Conservation (phyloP, 2,113 vertebrate species). For the Paracanthobrama guichenoti region DNA sequence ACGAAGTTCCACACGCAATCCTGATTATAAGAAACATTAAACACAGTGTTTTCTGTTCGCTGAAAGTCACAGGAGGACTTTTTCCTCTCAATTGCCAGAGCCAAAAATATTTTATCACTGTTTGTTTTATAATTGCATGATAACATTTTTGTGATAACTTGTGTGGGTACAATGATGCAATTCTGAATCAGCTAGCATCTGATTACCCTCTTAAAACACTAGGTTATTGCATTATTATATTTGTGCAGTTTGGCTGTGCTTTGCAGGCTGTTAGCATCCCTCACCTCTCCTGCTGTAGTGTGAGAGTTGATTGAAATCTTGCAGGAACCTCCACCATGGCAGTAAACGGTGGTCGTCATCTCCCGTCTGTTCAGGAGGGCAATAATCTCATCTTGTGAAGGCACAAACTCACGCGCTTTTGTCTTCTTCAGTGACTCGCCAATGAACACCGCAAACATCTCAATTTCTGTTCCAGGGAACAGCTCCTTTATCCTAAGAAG, state of each 20-base stretch:
- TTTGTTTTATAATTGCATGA: background rate
- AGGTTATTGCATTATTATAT: background rate
- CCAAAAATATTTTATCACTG: background rate
- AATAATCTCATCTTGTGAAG: slow-evolving; percentile 89
- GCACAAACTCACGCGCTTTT: slow-evolving; percentile 87
- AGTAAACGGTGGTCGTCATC: slow-evolving; percentile 92
- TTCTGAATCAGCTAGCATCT: background rate
- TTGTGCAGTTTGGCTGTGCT: background rate
- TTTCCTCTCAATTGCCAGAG: background rate
- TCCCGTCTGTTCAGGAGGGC: slow-evolving; percentile 87
- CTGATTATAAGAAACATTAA: background rate
- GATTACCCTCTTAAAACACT: background rate
- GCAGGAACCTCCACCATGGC: slow-evolving; percentile 91
- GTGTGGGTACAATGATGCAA: background rate
- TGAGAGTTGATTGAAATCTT: slow-evolving; percentile 94
- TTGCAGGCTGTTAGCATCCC: background rate
- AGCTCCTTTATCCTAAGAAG: slow-evolving; percentile 80
- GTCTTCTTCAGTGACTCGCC: slow-evolving; percentile 89
- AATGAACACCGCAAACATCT: slow-evolving; percentile 84
- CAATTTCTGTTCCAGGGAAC: slow-evolving; percentile 83
- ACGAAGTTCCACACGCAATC: background rate
- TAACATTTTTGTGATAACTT: background rate
- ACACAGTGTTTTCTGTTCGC: background rate
- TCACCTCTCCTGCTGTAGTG: slow-evolving; percentile 76
- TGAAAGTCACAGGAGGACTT: background rate